A percentile compares a stretch with the other conserved stretches of the same genome.
phyloP scores from a whole-genome alignment of 2,113 vertebrate species.

The Ochotona curzoniae region DNA sequence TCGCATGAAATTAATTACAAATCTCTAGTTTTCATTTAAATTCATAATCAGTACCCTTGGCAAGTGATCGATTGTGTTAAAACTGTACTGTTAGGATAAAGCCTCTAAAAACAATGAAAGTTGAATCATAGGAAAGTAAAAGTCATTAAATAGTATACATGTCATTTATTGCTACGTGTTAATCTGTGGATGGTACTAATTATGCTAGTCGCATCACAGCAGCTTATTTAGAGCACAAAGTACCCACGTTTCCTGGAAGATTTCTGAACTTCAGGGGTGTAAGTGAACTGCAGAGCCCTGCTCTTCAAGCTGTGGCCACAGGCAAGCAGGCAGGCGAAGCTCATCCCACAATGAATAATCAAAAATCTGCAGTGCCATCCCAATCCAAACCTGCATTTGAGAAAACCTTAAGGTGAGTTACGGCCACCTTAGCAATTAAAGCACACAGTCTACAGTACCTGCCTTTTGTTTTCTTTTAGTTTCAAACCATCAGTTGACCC shows the following conservation, averaged over 20 bases:
- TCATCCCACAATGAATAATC: background rate
- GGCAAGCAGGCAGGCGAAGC: too few species aligned
- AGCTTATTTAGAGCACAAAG: background rate
- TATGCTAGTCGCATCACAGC: background rate
- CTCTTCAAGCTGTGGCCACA: background rate
- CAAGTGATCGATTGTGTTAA: background rate
- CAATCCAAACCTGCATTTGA: background rate
- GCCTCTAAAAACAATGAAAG: background rate
- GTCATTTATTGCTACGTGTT: background rate
- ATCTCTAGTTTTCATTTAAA: background rate
- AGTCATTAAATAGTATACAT: background rate
- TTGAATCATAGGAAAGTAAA: background rate
- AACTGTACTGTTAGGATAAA: background rate
- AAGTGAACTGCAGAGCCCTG: background rate
- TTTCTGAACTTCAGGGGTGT: background rate
- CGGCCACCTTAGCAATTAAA: background rate
- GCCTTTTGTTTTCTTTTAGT: background rate
- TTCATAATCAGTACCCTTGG: background rate
- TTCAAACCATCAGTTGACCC: background rate
- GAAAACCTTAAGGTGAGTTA: background rate
- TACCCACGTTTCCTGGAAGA: background rate
- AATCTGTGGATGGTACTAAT: background rate
- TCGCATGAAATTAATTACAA: background rate
- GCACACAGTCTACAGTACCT: background rate
- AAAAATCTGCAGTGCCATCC: background rate